Percentiles rank a stretch among this genome's conserved stretches.
These are phyloP conservation scores for Apteryx mantelli DNA, from an alignment of 2,113 vertebrate genomes.

Conservation along the genomic window DNA sequence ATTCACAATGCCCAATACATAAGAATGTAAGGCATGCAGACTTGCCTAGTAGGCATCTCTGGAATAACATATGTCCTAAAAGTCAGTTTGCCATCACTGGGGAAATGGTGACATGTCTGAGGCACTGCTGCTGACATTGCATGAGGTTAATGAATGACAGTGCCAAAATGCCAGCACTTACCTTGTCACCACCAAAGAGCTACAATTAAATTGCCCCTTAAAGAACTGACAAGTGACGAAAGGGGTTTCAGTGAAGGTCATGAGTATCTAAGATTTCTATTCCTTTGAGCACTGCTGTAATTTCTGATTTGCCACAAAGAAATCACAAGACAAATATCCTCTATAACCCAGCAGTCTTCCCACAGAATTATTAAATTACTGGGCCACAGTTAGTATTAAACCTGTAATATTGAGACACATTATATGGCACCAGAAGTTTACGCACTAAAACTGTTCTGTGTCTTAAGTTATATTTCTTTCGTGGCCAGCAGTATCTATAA, in stretches of 20 bases:
- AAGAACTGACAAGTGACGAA: slow-evolving; percentile 83
- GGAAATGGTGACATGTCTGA: slow-evolving; percentile 69
- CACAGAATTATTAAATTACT: slow-evolving; percentile 79
- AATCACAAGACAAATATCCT: slow-evolving; percentile 81
- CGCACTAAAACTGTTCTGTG: slow-evolving; percentile 55
- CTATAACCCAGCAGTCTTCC: slow-evolving; percentile 72
- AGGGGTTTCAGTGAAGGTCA: slow-evolving; percentile 87
- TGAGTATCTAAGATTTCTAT: slow-evolving; percentile 80
- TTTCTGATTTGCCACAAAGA: slow-evolving; percentile 79
- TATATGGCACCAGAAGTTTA: slow-evolving; percentile 23
- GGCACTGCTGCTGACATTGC: slow-evolving; percentile 71
- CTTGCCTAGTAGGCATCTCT: slow-evolving; percentile 36
- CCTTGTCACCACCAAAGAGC: slow-evolving; percentile 78
- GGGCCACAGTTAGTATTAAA: slow-evolving; percentile 42
- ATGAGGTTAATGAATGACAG: slow-evolving; percentile 76
- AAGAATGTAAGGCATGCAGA: slow-evolving; percentile 41
- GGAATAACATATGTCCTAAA: slow-evolving; percentile 46
- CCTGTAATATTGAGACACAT: slow-evolving; percentile 38
- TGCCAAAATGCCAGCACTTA: slow-evolving; percentile 80
- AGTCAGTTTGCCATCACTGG: slow-evolving; percentile 53
- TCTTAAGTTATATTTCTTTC: slow-evolving; percentile 21
- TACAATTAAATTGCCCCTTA: slow-evolving; percentile 80
- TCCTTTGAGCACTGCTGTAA: slow-evolving; percentile 79
- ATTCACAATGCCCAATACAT: background rate
- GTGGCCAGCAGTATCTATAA: background rate